A percentile compares a stretch with the other conserved stretches of the same genome.
Evolutionary conservation across 2,888 invertebrate genomes (phyloP).

Genomic region (Drosophila anceps): DNA sequence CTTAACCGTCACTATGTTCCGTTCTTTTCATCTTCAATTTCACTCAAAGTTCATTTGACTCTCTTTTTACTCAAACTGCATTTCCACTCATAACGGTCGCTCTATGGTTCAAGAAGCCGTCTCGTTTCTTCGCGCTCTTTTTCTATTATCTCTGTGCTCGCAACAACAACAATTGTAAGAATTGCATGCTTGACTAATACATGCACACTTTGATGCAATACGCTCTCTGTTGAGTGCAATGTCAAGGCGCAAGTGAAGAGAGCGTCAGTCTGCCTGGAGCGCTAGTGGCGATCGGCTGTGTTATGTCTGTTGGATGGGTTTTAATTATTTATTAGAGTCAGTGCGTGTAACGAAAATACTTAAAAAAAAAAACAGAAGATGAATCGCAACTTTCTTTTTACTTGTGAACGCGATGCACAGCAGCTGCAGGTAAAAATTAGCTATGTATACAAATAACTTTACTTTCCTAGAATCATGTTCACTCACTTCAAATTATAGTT

Average conservation of each 20-base stretch:
- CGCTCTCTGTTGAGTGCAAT: neutral
- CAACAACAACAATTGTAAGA: neutral
- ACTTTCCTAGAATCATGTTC: too few relatives aligned
- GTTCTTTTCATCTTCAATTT: neutral
- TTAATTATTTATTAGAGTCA: too few relatives aligned
- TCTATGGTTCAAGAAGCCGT: too few relatives aligned
- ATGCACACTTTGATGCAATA: neutral
- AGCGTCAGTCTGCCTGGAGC: neutral
- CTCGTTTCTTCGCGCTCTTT: neutral
- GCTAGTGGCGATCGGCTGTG: neutral
- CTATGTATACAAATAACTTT: too few relatives aligned
- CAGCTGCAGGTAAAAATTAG: neutral
- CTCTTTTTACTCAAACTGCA: neutral
- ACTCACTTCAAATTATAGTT: too few relatives aligned
- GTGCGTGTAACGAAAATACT: neutral
- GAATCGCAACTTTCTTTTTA: neutral
- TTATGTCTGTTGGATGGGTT: neutral
- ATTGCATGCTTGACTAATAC: neutral
- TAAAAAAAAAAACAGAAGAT: neutral
- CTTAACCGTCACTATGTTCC: neutral
- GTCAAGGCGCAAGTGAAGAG: neutral
- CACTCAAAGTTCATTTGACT: neutral
- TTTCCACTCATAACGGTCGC: neutral
- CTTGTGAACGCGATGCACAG: neutral
- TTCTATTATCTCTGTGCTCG: neutral